Evolutionary conservation across 2,888 invertebrate genomes (phyloP).

Genomic region (Habroteleia sp.): DNA sequence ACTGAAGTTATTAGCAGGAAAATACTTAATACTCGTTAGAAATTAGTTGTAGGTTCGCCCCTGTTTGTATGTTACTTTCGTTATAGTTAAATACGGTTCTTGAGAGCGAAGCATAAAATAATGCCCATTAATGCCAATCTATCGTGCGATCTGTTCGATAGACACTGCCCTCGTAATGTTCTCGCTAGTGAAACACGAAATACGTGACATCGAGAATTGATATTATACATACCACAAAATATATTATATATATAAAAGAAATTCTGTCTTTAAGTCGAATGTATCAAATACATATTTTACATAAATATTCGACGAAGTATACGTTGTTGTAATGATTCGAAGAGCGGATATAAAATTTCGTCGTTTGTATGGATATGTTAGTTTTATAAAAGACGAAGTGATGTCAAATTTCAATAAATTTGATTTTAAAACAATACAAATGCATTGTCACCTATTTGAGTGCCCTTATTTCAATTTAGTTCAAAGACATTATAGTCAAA

Average conservation of each 20-base stretch:
- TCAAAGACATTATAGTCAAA: constrained; percentile 28
- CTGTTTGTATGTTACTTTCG: constrained; percentile 52
- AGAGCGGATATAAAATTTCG: constrained; percentile 19
- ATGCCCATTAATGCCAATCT: constrained; percentile 63
- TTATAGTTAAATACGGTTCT: constrained; percentile 45
- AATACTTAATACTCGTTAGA: no score
- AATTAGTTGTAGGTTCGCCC: constrained; percentile 44
- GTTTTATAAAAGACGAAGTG: constrained; percentile 32
- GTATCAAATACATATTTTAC: constrained; percentile 58
- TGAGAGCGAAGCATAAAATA: constrained; percentile 59
- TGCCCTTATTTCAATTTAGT: no score
- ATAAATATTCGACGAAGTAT: constrained; percentile 44
- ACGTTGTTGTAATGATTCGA: constrained; percentile 47
- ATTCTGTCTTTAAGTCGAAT: constrained; percentile 55
- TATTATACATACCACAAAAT: constrained; percentile 53
- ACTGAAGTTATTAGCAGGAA: no score
- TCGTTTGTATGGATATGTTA: constrained; percentile 52
- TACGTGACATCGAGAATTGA: constrained; percentile 60
- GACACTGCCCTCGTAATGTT: constrained; percentile 62
- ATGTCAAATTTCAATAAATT: constrained; percentile 52
- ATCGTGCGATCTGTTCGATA: constrained; percentile 62
- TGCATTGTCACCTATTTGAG: no score
- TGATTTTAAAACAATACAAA: constrained; percentile 54
- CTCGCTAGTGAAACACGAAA: constrained; percentile 61
- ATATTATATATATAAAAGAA: constrained; percentile 57